phyloP scores from a whole-genome alignment of 1,140 invertebrate genomes.

The Bursaphelenchus mucronatus region DNA sequence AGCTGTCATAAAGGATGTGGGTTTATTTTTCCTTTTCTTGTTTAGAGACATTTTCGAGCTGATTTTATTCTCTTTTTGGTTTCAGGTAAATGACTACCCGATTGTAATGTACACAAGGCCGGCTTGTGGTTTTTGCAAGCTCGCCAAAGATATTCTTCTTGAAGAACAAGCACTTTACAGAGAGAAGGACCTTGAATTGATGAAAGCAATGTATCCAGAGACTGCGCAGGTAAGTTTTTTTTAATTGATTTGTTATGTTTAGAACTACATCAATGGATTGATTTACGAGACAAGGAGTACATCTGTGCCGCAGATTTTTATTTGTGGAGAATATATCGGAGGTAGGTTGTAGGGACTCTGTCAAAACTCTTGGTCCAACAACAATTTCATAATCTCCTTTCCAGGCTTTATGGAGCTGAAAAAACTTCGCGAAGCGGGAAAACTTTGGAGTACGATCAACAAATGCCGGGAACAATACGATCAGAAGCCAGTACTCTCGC shows the following conservation, averaged over 20 bases:
- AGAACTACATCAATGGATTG: constrained; percentile 42
- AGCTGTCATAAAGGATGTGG: constrained; percentile 22
- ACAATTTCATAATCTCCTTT: constrained; percentile 11
- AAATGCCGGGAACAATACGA: constrained; percentile 32
- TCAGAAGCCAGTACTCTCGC: neutral
- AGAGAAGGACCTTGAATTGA: constrained; percentile 40
- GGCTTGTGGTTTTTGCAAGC: constrained; percentile 45
- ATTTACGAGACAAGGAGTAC: constrained; percentile 35
- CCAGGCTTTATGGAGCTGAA: constrained; percentile 46
- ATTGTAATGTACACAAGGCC: constrained; percentile 46
- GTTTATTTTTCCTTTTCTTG: constrained; percentile 14
- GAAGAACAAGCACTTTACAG: constrained; percentile 37
- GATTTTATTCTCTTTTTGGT: neutral
- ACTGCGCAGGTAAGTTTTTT: constrained; percentile 28
- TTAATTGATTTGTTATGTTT: constrained; percentile 16
- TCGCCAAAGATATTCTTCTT: constrained; percentile 38
- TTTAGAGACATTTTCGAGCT: neutral
- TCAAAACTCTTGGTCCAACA: neutral
- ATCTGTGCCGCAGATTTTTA: constrained; percentile 48
- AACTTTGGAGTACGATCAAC: constrained; percentile 29
- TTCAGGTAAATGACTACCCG: constrained; percentile 37
- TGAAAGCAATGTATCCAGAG: constrained; percentile 27
- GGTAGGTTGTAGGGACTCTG: constrained; percentile 24
- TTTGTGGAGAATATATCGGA: constrained; percentile 46
- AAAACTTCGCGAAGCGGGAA: constrained; percentile 29